Evolutionary conservation across 64 coral and sea anemone species (phyloP), one percentile per base, ranked within the genome.

Genomic region (Actinia tenebrosa): DNA sequence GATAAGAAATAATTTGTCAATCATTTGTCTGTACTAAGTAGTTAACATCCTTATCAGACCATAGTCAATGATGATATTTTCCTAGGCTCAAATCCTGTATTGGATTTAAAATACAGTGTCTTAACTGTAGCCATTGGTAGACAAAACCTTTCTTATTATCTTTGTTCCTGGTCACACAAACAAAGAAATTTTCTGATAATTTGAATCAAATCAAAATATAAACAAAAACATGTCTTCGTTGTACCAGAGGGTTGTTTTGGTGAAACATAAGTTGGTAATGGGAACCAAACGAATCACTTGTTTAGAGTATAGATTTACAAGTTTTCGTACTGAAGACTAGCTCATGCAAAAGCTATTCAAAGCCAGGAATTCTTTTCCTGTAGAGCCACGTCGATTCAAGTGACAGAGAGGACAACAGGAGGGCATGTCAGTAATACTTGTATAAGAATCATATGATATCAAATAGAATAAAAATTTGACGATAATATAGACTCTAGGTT

Each of bases 1-100:
- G 89, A 88, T 85, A 61, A 84, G 80, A 92, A 92, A 83, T 92
- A 82, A 16, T 75, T 43, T 0, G n/a, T 66, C 23, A 25, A 66
- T 42, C 69, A 5, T 10, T 23, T 69, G 10, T 69, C 5, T 4
- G 19, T 69, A 22, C 18, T 22, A 69, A 69, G n/a, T n/a, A 69
- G 23, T 22, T 14, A 30, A 42, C 26, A 42, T 9, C 13, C 1
- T 37, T 75, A 23, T 7, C 10, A 30, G 25, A 16, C 18, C 23
- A 4, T 25, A n/a, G 64, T 5, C 64, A 69, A 25, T 69, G 1
- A 2, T 9, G 37, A 6, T 30, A 18, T 75, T 30, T 30, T 75
- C 42, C n/a, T 75, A 75, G 63, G 20, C 63, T 25, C n/a, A 61
- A 7, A 20, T 66, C 14, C 11, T 75, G n/a, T 42, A 30, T 75